Evolutionary conservation across 2,797 vertebrate species (phyloP).

Genomic region (Zalophus californianus): DNA sequence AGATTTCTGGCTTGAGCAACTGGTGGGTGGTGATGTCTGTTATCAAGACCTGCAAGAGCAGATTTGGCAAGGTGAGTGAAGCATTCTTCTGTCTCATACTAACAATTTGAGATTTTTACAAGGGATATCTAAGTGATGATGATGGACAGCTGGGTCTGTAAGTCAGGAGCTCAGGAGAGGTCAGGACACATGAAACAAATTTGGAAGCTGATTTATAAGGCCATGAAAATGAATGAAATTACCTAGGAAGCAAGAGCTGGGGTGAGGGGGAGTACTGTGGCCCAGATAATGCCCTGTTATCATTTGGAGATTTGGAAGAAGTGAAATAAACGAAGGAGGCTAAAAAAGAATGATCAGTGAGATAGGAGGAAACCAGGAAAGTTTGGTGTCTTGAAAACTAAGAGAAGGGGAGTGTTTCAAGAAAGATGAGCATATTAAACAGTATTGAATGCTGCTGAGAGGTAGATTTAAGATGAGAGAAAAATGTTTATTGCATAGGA

Average conservation of each 20-base stretch:
- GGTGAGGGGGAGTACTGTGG: not conserved
- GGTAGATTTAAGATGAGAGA: constrained; percentile 14
- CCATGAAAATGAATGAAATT: constrained; percentile 24
- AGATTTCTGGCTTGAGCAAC: constrained; percentile 20
- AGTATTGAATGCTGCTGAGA: constrained; percentile 36
- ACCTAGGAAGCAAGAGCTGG: not conserved
- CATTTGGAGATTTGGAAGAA: constrained; percentile 22
- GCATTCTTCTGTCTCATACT: constrained; percentile 12
- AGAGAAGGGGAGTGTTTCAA: constrained; percentile 16
- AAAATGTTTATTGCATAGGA: constrained; percentile 30
- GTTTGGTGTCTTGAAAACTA: constrained; percentile 14
- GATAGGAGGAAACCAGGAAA: not conserved
- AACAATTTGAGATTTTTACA: not conserved
- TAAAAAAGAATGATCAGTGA: not conserved
- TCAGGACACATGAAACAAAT: not conserved
- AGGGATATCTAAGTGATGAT: not conserved
- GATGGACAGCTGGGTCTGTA: not conserved
- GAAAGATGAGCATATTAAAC: constrained; percentile 7
- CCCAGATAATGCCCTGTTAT: constrained; percentile 10
- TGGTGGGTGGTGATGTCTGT: not conserved
- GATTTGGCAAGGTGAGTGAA: not conserved
- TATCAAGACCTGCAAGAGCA: not conserved
- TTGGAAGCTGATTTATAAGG: constrained; percentile 41
- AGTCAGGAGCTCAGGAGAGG: not conserved
- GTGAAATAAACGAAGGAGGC: constrained; percentile 19